Evolutionary conservation across 2,113 vertebrate species (phyloP), one percentile per base, ranked within the genome.

Genomic region (Hyperopisus bebe): DNA sequence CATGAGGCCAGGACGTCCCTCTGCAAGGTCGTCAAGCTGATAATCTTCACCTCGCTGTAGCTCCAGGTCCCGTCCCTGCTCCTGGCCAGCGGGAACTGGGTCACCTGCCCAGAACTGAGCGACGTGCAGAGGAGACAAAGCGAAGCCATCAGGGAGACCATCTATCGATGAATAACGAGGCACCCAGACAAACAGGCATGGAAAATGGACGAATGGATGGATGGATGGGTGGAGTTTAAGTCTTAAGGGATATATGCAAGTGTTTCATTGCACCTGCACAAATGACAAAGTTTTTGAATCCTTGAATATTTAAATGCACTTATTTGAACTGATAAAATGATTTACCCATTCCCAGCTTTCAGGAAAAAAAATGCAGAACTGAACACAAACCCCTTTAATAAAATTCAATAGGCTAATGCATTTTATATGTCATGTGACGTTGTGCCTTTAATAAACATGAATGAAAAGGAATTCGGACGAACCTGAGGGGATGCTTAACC

Each of bases 21-120:
- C 98, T 98, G 99, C 0, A 98, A 99, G 0, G 98, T 99, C 90
- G 98, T 99, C 94, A 99, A 99, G 95, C 99, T 99, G 92, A 99
- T 99, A 92, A 99, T 99, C 97, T 99, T 99, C 86, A 99, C 87
- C 98, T 97, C 4, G n/a, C 98, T 96, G 90, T 98, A 99, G 94
- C 98, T 98, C 96, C 97, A 98, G 21, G 98, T 99, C 92, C 99
- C 97, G 95, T 99, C 98, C 88, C 98, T 97, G 94, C 98, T 99
- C 98, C 98, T 99, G 47, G 94, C 97, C 87, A 99, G 96, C 93
- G 99, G 93, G 1, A 97, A 99, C 94, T 99, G 98, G 95, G 97
- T 98, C 92, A 98, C 89, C 31, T 98, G 98, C 95, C 98, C 99
- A 11, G 98, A 97, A 39, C 74, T 7, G 74, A 42, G 35, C 35